A percentile compares a stretch with the other conserved stretches of the same genome.
phyloP scores from a whole-genome alignment of 1,140 invertebrate species.

The Galleria mellonella region DNA sequence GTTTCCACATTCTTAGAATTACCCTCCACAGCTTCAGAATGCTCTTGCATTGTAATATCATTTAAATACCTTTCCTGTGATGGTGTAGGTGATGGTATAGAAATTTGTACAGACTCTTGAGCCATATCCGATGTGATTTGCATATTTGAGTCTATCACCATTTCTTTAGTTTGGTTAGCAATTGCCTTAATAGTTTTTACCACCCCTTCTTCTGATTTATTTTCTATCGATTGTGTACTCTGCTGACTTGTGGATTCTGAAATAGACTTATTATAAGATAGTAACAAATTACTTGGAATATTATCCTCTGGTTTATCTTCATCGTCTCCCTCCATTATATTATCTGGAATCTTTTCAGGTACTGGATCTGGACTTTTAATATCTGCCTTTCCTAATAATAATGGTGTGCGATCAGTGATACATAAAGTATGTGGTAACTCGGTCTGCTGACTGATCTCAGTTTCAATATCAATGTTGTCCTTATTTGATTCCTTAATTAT shows the following conservation, averaged over 20 bases:
- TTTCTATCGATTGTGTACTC: slow-evolving; percentile 27
- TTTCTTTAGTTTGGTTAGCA: slow-evolving; percentile 68
- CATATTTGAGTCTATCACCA: slow-evolving; percentile 71
- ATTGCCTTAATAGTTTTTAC: slow-evolving; percentile 68
- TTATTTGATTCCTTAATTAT: slow-evolving; percentile 46
- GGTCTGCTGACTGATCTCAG: slow-evolving; percentile 67
- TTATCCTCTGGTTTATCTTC: slow-evolving; percentile 67
- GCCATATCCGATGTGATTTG: slow-evolving; percentile 71
- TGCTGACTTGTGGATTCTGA: slow-evolving; percentile 30
- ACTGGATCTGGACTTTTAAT: slow-evolving; percentile 71
- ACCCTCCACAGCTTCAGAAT: slow-evolving; percentile 65
- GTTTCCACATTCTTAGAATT: slow-evolving; percentile 75
- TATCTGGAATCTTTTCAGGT: slow-evolving; percentile 71
- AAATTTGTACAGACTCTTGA: slow-evolving; percentile 77
- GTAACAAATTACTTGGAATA: slow-evolving; percentile 39
- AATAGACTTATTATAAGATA: slow-evolving; percentile 45
- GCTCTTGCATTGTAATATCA: slow-evolving; percentile 75
- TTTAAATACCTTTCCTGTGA: slow-evolving; percentile 77
- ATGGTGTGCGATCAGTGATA: slow-evolving; percentile 51
- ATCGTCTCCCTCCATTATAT: slow-evolving; percentile 73
- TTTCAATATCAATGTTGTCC: slow-evolving; percentile 68
- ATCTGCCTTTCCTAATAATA: slow-evolving; percentile 57
- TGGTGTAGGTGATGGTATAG: slow-evolving; percentile 77
- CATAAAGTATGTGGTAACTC: slow-evolving; percentile 62
- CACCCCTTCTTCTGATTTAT: slow-evolving; percentile 47